A percentile compares a stretch with the other conserved stretches of the same genome.
Conservation (phyloP, 2,888 invertebrate species). For the Cheilosia variabilis region DNA sequence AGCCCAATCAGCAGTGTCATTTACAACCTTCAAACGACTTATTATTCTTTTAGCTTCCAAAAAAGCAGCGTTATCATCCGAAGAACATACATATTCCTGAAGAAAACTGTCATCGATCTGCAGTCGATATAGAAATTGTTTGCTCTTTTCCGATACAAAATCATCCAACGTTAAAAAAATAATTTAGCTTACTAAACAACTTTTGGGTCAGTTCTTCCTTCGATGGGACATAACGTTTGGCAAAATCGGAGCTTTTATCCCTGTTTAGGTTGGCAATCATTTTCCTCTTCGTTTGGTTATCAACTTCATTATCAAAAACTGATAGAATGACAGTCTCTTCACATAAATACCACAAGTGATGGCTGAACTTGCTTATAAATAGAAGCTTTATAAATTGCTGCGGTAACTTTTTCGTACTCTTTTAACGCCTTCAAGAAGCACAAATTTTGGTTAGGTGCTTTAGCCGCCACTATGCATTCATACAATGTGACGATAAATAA, state of each 20-base stretch:
- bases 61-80: slow-evolving; percentile 11
- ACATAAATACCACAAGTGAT: too few species aligned
- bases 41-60: slow-evolving; percentile 4
- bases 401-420: not conserved
- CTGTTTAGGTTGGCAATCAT: too few species aligned
- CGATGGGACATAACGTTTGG: too few species aligned
- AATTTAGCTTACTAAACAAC: too few species aligned
- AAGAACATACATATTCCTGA: slow-evolving; percentile 6
- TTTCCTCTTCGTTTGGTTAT: too few species aligned
- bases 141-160: too few species aligned
- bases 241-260: too few species aligned
- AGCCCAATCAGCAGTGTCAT: slow-evolving; percentile 13
- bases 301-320: too few species aligned
- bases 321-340: too few species aligned
- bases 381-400: not conserved
- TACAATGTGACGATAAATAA: slow-evolving; percentile 28
- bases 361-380: not conserved
- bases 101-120: not conserved
- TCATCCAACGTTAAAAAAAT: too few species aligned
- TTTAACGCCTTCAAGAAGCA: slow-evolving; percentile 18
- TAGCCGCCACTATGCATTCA: slow-evolving; percentile 11
- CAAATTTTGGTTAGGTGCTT: slow-evolving; percentile 16
- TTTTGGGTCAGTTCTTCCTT: too few species aligned
- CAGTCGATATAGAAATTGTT: too few species aligned
- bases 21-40: not conserved